phyloP scores from a whole-genome alignment of 2,888 invertebrate genomes.

The Pterobdella sp. region DNA sequence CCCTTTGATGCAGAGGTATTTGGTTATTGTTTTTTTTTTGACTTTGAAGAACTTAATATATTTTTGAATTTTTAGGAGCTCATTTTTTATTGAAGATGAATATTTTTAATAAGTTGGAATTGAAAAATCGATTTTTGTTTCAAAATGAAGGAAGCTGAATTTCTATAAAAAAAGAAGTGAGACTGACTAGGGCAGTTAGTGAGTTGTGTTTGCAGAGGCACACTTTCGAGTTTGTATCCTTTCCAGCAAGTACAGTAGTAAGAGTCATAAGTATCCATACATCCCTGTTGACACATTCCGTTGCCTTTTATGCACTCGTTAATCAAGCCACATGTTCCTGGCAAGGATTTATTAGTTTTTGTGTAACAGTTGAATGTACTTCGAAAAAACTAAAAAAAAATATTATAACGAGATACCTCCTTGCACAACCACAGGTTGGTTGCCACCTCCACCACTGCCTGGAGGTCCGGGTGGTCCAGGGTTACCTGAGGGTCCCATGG shows the following conservation, averaged over 20 bases:
- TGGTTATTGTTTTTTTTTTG: neutral
- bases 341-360: neutral
- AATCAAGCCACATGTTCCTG: slow-evolving; percentile 13
- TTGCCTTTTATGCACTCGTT: slow-evolving; percentile 35
- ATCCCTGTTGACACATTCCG: slow-evolving; percentile 33
- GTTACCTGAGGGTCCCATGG: slow-evolving; percentile 41
- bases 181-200: slow-evolving; percentile 16
- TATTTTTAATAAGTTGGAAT: neutral
- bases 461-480: slow-evolving; percentile 43
- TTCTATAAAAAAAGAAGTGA: neutral
- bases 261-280: slow-evolving; percentile 35
- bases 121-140: neutral
- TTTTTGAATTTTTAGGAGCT: too few species aligned
- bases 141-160: neutral
- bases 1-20: neutral
- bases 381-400: slow-evolving; percentile 9
- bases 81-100: neutral
- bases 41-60: too few species aligned
- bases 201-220: neutral
- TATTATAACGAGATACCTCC: neutral
- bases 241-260: slow-evolving; percentile 36
- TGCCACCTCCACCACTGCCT: slow-evolving; percentile 36
- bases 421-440: neutral
- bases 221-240: slow-evolving; percentile 29
- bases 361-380: neutral